Evolutionary conservation across 1,140 invertebrate genomes (phyloP), one percentile per base, ranked within the genome.

Genomic region (Lineus longissimus): DNA sequence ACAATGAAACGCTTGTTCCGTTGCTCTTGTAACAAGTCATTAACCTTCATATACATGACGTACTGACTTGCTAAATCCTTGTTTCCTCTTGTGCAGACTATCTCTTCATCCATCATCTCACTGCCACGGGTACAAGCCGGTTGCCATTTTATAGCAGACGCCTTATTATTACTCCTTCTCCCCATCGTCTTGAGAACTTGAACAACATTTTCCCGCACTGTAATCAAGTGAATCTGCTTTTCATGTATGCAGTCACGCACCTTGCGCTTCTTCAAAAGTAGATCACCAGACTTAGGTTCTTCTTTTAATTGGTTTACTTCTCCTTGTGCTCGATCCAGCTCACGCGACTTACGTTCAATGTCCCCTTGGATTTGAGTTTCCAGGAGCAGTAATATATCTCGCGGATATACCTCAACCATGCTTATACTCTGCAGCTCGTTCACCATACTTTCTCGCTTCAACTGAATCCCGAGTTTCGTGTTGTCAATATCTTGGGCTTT

Each of bases 11-110:
- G 47, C n/a, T 51, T 51, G n/a, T 51, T 51, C 47, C 47, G 6
- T n/a, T 51, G 47, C 47, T 51, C 47, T 27, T 51, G 47, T 27
- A 51, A 27, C n/a, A 51, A 51, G 25, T 51, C 47, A 27, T 23
- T 23, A 19, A 51, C 47, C 47, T 51, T 19, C 47, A 51, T 51
- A 27, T 51, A 51, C 47, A 51, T 51, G 47, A 27, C 47, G 47
- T 51, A 27, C 33, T 36, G 33, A 36, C 15, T 36, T 4, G 33
- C 33, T 15, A 36, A 36, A 36, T 36, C 33, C 33, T 36, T 36
- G 33, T 36, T 36, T 36, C 33, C 33, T 36, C 33, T 36, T 15
- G 33, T 36, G 33, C 33, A 36, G 33, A 36, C 15, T 4, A 36
- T 36, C 25, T 51, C 47, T 19, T 19, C 47, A n/a, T 51, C n/a